phyloP scores from a whole-genome alignment of 2,888 invertebrate species.

The Lithophane leautieri region DNA sequence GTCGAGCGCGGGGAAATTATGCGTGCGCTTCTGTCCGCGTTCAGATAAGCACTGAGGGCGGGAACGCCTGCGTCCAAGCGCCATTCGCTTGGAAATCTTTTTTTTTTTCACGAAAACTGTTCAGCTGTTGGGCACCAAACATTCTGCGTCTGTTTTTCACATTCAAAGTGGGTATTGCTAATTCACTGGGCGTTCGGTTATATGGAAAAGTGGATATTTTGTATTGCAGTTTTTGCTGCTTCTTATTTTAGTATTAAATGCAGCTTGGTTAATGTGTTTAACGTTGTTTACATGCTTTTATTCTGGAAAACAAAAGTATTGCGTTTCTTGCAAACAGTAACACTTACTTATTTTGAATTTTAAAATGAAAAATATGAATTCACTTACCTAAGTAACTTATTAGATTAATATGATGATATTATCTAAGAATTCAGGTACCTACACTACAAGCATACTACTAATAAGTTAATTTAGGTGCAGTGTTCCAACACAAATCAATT shows the following conservation, averaged over 20 bases:
- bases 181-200: slow-evolving; percentile 45
- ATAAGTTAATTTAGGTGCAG: no score
- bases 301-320: background rate
- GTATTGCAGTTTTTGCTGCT: slow-evolving; percentile 13
- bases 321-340: background rate
- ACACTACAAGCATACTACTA: no score
- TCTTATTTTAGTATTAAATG: slow-evolving; percentile 5
- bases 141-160: slow-evolving; percentile 65
- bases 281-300: background rate
- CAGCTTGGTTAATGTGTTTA: background rate
- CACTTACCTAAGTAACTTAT: no score
- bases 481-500: no score
- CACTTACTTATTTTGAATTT: background rate
- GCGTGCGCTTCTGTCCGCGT: slow-evolving; percentile 72
- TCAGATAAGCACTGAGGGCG: slow-evolving; percentile 77
- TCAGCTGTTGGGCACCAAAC: slow-evolving; percentile 70
- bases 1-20: slow-evolving; percentile 63
- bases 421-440: no score
- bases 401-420: no score
- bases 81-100: slow-evolving; percentile 69
- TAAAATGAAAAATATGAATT: no score
- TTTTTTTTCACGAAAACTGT: slow-evolving; percentile 69
- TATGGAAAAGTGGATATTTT: slow-evolving; percentile 40
- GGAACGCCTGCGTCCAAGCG: slow-evolving; percentile 75
- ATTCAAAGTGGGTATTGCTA: slow-evolving; percentile 49